phyloP scores from a whole-genome alignment of 1,140 invertebrate genomes.

The Leptoteleia sp. region DNA sequence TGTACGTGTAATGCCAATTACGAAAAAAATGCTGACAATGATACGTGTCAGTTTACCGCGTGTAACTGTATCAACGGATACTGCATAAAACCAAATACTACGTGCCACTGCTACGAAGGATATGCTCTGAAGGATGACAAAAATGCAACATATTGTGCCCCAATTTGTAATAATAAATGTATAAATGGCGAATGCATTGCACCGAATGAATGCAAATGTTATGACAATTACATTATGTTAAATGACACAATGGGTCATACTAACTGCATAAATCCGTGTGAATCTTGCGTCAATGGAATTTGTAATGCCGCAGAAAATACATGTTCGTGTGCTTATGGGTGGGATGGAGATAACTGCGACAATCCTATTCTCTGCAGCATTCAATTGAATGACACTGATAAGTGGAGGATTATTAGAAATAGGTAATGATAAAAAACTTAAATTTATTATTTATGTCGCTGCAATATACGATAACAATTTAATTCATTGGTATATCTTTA shows the following conservation, averaged over 20 bases:
- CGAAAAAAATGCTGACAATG: constrained; percentile 16
- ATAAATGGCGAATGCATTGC: constrained; percentile 67
- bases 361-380: constrained; percentile 22
- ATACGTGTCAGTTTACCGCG: constrained; percentile 30
- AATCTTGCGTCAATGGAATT: constrained; percentile 52
- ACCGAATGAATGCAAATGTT: constrained; percentile 69
- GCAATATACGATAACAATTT: too few relatives aligned
- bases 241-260: constrained; percentile 4
- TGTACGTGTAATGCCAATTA: constrained; percentile 61
- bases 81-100: constrained; percentile 30
- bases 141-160: constrained; percentile 28
- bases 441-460: not conserved
- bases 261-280: constrained; percentile 50
- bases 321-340: constrained; percentile 31
- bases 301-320: constrained; percentile 7
- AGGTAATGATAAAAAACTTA: constrained; percentile 9
- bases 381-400: constrained; percentile 8
- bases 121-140: constrained; percentile 9
- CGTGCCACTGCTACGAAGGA: constrained; percentile 41
- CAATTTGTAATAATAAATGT: constrained; percentile 60
- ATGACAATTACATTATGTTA: constrained; percentile 25
- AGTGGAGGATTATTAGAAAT: not conserved
- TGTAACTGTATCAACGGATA: constrained; percentile 63
- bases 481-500: too few relatives aligned
- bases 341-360: constrained; percentile 44